Conservation (phyloP, 2,797 vertebrate genomes). For the Macrochelys suwanniensis region DNA sequence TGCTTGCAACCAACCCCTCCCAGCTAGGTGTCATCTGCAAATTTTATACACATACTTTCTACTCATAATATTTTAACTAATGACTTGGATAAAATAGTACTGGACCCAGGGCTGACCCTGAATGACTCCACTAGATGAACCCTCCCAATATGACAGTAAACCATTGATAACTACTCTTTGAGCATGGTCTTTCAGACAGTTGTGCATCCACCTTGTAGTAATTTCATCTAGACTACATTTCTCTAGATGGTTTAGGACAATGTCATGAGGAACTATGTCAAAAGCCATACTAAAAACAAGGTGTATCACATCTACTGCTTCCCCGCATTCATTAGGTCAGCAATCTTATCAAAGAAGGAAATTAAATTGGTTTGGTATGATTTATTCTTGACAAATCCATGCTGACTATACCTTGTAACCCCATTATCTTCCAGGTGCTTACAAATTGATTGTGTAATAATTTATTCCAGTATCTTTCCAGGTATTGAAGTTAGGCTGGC, state of each 20-base stretch:
- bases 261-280: background rate
- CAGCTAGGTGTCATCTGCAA: background rate
- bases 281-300: background rate
- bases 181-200: background rate
- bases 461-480: background rate
- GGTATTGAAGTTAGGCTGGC: background rate
- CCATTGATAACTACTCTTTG: background rate
- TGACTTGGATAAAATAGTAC: background rate
- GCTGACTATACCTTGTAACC: background rate
- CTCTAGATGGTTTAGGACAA: background rate
- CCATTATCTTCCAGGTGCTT: background rate
- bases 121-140: background rate
- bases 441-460: background rate
- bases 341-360: background rate
- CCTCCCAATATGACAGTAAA: background rate
- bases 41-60: background rate
- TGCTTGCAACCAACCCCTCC: background rate
- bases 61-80: background rate
- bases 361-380: background rate
- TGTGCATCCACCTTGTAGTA: background rate
- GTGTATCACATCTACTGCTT: background rate
- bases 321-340: background rate
- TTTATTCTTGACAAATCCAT: background rate
- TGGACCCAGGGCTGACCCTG: background rate
- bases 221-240: background rate